These are phyloP conservation scores for Phrynosoma platyrhinos DNA, from an alignment of 2,113 vertebrate species.

Conservation along the genomic window DNA sequence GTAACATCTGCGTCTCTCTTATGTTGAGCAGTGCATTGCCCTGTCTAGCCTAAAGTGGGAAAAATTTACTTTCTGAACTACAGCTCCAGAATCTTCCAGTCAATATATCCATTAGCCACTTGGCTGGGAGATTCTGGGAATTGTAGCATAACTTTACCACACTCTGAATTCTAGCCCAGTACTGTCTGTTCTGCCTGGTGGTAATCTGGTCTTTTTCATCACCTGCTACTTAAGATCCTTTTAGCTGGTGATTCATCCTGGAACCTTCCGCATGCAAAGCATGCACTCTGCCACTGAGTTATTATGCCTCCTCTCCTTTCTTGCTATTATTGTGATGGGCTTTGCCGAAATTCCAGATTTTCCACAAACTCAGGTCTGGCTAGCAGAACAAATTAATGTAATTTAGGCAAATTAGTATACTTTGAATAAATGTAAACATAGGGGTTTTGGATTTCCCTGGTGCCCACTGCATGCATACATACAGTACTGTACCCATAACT, in stretches of 20 bases:
- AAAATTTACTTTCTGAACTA: no score
- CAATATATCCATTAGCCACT: background rate
- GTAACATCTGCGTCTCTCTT: no score
- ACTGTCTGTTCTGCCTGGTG: background rate
- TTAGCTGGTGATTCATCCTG: background rate
- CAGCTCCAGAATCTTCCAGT: background rate
- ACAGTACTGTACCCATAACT: background rate
- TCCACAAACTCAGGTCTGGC: background rate
- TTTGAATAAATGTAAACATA: constrained; percentile 27
- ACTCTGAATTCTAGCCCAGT: background rate
- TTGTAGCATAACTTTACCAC: background rate
- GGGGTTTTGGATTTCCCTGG: constrained; percentile 17
- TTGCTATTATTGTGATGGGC: background rate
- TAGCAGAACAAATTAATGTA: constrained; percentile 1
- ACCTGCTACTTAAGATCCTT: background rate
- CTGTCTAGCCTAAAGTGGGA: no score
- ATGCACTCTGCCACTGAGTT: background rate
- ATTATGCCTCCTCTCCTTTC: no score
- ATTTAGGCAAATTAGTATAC: constrained; percentile 15
- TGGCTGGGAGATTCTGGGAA: background rate
- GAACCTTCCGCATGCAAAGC: background rate
- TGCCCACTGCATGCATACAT: background rate
- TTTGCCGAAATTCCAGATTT: background rate
- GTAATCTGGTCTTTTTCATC: background rate
- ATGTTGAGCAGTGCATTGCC: no score